These are phyloP conservation scores for Gandaritis pyraliata DNA, from an alignment of 2,888 invertebrate species.

Conservation along the genomic window DNA sequence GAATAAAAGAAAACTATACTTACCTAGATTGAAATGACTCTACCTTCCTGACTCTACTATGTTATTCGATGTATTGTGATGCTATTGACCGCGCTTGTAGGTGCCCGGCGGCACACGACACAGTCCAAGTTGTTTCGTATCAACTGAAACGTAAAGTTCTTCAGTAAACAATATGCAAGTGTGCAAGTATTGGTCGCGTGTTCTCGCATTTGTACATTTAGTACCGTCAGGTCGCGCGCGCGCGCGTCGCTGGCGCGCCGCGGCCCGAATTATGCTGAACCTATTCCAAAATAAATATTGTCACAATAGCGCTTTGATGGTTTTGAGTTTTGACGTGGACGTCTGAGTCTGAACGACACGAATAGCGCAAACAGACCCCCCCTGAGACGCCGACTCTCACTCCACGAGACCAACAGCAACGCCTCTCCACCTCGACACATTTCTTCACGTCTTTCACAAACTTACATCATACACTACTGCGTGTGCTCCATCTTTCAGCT, in stretches of 20 bases:
- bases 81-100: too few relatives aligned
- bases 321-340: constrained; percentile 36
- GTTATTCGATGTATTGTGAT: too few relatives aligned
- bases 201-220: constrained; percentile 1
- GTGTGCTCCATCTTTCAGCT: not conserved
- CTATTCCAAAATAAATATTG: constrained; percentile 51
- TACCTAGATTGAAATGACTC: too few relatives aligned
- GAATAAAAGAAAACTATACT: too few relatives aligned
- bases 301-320: constrained; percentile 49
- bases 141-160: not conserved
- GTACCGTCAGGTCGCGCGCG: too few relatives aligned
- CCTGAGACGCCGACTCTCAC: constrained; percentile 53
- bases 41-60: too few relatives aligned
- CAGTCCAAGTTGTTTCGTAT: too few relatives aligned
- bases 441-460: not conserved
- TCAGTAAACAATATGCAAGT: constrained; percentile 18
- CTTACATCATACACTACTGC: constrained; percentile 15
- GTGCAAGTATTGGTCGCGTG: constrained; percentile 16
- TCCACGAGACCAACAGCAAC: constrained; percentile 47
- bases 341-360: constrained; percentile 39
- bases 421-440: constrained; percentile 26
- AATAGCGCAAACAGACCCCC: constrained; percentile 56
- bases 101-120: too few relatives aligned
- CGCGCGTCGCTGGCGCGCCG: not conserved
- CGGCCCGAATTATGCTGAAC: constrained; percentile 39